phyloP scores from a whole-genome alignment of 2,113 vertebrate species.

The Tylochromis polylepis region DNA sequence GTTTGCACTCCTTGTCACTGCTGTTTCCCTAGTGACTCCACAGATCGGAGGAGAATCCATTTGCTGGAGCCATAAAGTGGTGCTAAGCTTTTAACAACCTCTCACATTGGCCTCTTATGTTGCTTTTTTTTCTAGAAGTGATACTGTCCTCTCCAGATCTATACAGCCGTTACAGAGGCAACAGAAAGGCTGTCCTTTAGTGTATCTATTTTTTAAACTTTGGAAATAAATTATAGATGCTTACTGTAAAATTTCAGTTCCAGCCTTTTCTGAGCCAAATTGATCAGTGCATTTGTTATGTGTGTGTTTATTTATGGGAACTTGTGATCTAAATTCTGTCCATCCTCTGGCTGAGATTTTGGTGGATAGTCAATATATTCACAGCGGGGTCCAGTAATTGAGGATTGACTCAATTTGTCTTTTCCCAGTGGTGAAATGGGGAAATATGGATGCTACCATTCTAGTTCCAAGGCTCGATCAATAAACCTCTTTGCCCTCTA shows the following conservation, averaged over 20 bases:
- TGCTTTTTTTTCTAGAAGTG: conserved; percentile 13
- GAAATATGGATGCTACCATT: conserved; percentile 30
- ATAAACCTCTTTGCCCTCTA: conserved; percentile 17
- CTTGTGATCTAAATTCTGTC: conserved; percentile 14
- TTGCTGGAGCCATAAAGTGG: conserved; percentile 40
- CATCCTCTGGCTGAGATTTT: conserved; percentile 3
- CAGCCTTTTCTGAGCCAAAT: neutral
- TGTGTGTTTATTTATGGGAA: conserved; percentile 22
- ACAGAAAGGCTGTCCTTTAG: conserved; percentile 1
- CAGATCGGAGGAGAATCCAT: conserved; percentile 44
- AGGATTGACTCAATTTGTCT: neutral
- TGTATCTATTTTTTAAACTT: neutral
- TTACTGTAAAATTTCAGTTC: conserved; percentile 7
- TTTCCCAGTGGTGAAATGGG: neutral
- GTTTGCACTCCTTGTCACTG: neutral
- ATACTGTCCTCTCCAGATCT: conserved; percentile 33
- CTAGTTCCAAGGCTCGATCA: neutral
- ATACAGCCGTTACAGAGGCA: neutral
- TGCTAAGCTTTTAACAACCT: conserved; percentile 53
- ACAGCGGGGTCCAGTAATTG: conserved; percentile 17
- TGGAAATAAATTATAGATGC: conserved; percentile 8
- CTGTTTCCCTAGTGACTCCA: conserved; percentile 44
- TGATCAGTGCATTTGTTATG: conserved; percentile 16
- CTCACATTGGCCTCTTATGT: conserved; percentile 23
- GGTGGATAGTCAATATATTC: conserved; percentile 28